Percentiles rank a stretch among this genome's conserved stretches.
These are phyloP conservation scores for Ivindomyrus marchei DNA, from an alignment of 2,113 vertebrate genomes.

Conservation along the genomic window DNA sequence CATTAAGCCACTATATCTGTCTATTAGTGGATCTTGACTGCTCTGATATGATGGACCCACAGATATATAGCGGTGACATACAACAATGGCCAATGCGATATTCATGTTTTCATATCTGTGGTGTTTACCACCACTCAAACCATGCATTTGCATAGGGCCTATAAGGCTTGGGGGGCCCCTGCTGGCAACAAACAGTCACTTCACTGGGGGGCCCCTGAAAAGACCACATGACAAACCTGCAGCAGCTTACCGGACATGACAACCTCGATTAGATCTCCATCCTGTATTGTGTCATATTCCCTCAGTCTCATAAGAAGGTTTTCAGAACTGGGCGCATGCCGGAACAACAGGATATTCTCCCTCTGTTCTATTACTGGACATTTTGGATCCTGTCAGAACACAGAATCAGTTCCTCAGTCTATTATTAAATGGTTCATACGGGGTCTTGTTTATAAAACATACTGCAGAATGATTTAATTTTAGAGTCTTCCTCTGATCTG, in stretches of 20 bases:
- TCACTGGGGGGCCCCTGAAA: neutral
- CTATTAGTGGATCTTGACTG: neutral
- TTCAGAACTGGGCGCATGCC: conserved; percentile 41
- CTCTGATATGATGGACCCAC: neutral
- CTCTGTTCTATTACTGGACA: conserved; percentile 45
- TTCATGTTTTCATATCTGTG: neutral
- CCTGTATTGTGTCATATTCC: conserved; percentile 40
- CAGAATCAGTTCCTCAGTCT: neutral
- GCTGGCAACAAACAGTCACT: neutral
- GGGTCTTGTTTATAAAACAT: neutral
- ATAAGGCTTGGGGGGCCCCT: neutral
- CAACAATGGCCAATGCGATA: neutral
- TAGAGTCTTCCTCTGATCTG: neutral
- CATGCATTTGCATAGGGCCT: neutral
- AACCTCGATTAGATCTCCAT: conserved; percentile 62
- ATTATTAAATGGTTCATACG: neutral
- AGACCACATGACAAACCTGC: neutral
- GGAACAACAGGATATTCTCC: conserved; percentile 59
- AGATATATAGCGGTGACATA: neutral
- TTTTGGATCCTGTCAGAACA: conserved; percentile 50
- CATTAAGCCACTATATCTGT: neutral
- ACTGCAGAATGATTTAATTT: neutral
- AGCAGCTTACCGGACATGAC: conserved; percentile 51
- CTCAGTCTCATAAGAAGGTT: conserved; percentile 48
- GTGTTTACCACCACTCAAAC: neutral